Evolutionary conservation across 2,888 invertebrate species (phyloP), one percentile per base, ranked within the genome.

Genomic region (Eupelmus urozonus): DNA sequence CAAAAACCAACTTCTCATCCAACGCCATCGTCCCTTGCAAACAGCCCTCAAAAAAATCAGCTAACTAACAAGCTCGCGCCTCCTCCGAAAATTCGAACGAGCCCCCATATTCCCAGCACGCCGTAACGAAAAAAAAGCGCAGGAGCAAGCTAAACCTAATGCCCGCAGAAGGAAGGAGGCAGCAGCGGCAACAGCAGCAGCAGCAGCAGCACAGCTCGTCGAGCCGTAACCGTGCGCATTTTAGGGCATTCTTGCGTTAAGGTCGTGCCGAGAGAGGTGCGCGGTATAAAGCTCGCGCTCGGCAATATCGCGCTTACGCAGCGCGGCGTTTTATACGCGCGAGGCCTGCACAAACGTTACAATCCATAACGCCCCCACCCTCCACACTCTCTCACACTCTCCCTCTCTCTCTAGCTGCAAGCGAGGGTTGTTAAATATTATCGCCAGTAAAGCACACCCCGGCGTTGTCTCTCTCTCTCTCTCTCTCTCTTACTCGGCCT

Each of bases 381-480:
- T 42, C 42, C 55, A 20, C 13, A 25, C 16, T 25, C 34, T 42
- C 34, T 62, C 23, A n/a, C 25, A 13, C 13, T 16, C 25, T 23
- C 29, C 20, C 71, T 49, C 25, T 11, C 63, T 2, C 49, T 42
- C 51, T 16, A 13, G 53, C n/a, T 18, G 27, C 45, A 11, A 34
- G 23, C 29, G 27, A 66, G 63, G 51, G 71, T 25, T 77, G 66
- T 77, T 71, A 77, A 77, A 77, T 71, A 77, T 77, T 77, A 77
- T 77, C 51, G 59, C 59, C 66, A 34, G 49, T 71, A 66, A 59
- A 77, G 71, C 66, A 51, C 11, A 42, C 23, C n/a, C n/a, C n/a
- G n/a, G 20, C 5, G 59, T 34, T 60, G 13, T 25, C 42, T 40
- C 20, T 16, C 45, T 29, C 40, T 59, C 59, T 34, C 60, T 62